Base-by-base conservation (phyloP, 2,888 invertebrate species). In the Drosophila merina region DNA sequence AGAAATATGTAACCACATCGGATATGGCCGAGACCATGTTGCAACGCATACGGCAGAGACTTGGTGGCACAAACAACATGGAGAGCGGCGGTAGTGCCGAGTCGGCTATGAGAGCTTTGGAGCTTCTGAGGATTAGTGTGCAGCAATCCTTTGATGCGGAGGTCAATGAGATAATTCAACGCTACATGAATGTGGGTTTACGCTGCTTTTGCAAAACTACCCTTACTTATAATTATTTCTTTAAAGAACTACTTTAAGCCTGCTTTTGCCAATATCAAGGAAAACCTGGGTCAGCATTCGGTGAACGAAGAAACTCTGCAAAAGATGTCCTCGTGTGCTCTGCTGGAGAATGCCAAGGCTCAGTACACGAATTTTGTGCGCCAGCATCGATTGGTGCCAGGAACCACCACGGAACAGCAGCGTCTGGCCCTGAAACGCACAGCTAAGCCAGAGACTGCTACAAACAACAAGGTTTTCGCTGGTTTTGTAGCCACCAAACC, bases 121-220 rank as follows among this genome's bases (percentile, higher is more conserved):
- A 94, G 79, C 87, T 94, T 47, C 88, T 95, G 30, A 90, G 94
- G 40, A 93, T 94, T 76, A 94, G 93, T 77, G 90, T 95, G 57
- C 95, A 95, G 89, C 91, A 92, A 56, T 91, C 92, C 49, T 93
- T 95, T 50, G 94, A 94, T 87, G 92, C 93, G 77, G 94, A 94
- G 80, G 93, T 94, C 47, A 93, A 94, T 82, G 90, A 91, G 30
- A 92, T 94, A 51, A 92, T 95, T 56, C 93, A 93, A 76, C 93
- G 93, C 74, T 95, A 94, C 77, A 90, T 94, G 71, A 93, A 94
- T 84, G 94, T 94, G 38, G 12, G 72, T 10, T 26, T 0, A 20
- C 12, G 4, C 0, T 3, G 6, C 0, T 2, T 7, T 8, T 10
- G 10, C 2, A 6, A 28, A 4, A 9, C 20, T 30, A 30, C 6